Conservation (phyloP, 2,797 vertebrate genomes). For the Pipistrellus kuhlii region DNA sequence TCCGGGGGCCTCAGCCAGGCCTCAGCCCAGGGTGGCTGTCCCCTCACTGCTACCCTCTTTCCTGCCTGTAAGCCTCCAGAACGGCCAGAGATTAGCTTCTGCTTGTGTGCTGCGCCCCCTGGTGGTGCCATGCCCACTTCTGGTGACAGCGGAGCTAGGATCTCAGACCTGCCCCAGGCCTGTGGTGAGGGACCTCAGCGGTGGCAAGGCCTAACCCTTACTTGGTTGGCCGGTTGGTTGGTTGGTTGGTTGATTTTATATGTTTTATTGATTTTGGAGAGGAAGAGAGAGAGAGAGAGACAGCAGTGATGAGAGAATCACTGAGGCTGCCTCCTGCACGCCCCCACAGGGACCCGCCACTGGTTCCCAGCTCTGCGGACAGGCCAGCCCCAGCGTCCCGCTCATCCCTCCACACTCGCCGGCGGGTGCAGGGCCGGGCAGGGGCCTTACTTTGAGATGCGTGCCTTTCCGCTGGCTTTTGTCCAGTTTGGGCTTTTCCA, state of each 20-base stretch:
- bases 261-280: no score
- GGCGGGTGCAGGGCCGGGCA: neutral
- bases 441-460: constrained; percentile 89
- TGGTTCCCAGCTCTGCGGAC: neutral
- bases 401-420: neutral
- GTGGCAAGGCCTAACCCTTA: neutral
- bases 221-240: no score
- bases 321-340: no score
- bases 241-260: no score
- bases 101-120: constrained; percentile 66
- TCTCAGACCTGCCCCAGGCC: no score
- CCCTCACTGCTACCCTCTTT: neutral
- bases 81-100: neutral
- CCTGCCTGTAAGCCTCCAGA: neutral
- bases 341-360: no score
- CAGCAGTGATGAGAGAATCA: no score
- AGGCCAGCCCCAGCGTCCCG: neutral
- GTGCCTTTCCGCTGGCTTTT: constrained; percentile 86
- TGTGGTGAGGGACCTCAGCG: neutral
- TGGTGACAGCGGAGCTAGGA: neutral
- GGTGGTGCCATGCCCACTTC: constrained; percentile 31
- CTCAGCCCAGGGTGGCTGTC: neutral
- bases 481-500: constrained; percentile 90
- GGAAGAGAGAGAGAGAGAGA: no score
- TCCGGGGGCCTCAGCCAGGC: neutral